Conservation (phyloP, 2,888 invertebrate species). For the Belgica antarctica region DNA sequence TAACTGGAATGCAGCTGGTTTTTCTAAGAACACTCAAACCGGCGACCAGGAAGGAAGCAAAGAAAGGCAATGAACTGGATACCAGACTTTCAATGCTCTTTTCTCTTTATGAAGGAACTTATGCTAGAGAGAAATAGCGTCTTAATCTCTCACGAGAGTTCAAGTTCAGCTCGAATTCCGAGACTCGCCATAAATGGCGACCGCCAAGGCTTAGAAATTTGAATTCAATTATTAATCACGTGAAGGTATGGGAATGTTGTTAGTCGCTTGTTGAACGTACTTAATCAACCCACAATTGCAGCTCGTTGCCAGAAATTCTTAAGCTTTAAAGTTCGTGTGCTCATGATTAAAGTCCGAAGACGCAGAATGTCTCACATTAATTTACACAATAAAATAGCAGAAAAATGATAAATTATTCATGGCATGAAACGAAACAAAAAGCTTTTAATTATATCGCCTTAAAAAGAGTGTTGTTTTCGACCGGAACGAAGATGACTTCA, state of each 20-base stretch:
- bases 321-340: too few species aligned
- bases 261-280: background rate
- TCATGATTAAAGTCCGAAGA: background rate
- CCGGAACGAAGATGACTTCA: slow-evolving; percentile 23
- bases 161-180: slow-evolving; percentile 18
- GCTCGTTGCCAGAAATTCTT: background rate
- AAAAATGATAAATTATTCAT: slow-evolving; percentile 19
- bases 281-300: background rate
- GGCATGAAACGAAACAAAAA: background rate
- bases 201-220: background rate
- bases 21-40: too few species aligned
- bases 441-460: slow-evolving; percentile 12
- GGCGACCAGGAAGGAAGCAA: too few species aligned
- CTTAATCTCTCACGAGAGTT: background rate
- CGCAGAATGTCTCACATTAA: slow-evolving; percentile 6
- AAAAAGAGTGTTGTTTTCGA: background rate
- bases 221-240: background rate
- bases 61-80: too few species aligned
- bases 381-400: background rate
- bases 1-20: too few species aligned
- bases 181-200: slow-evolving; percentile 12
- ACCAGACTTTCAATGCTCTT: too few species aligned
- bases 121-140: too few species aligned
- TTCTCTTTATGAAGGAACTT: too few species aligned
- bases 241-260: background rate